phyloP scores from a whole-genome alignment of 92 coral and sea anemone species.

The Ricordea florida region DNA sequence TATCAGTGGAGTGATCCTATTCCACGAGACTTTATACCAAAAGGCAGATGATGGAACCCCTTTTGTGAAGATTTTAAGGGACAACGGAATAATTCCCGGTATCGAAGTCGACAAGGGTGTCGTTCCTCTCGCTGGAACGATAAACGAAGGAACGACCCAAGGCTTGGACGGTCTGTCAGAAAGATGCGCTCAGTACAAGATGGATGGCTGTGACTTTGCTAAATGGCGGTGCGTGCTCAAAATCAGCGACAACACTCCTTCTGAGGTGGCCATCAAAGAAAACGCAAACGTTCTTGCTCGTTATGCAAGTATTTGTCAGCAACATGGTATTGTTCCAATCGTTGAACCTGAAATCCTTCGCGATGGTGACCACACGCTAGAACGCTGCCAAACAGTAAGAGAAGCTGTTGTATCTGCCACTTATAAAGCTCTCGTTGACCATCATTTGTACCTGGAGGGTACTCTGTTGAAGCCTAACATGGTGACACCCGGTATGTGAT shows the following conservation, averaged over 20 bases:
- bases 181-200: conserved; percentile 99
- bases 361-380: conserved; percentile 91
- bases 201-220: conserved; percentile 98
- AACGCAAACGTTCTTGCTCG: conserved; percentile 97
- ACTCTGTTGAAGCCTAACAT: conserved; percentile 96
- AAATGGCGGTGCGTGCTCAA: conserved; percentile 99
- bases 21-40: conserved; percentile 97
- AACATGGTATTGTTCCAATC: conserved; percentile 92
- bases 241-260: conserved; percentile 83
- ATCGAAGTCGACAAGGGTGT: conserved; percentile 99
- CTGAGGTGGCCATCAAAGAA: conserved; percentile 96
- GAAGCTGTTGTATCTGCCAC: conserved; percentile 97
- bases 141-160: conserved; percentile 86
- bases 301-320: conserved; percentile 95
- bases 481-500: conserved; percentile 93
- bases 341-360: conserved; percentile 96
- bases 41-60: conserved; percentile 99
- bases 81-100: conserved; percentile 89
- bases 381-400: conserved; percentile 89
- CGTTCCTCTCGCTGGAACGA: conserved; percentile 93
- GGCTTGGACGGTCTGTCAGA: conserved; percentile 88
- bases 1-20: conserved; percentile 95
- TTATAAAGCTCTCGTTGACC: conserved; percentile 97
- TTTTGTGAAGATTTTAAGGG: conserved; percentile 79
- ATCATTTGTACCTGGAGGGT: conserved; percentile 95